A percentile compares a stretch with the other conserved stretches of the same genome.
phyloP scores from a whole-genome alignment of 2,113 vertebrate species.

The Struthidea cinerea region DNA sequence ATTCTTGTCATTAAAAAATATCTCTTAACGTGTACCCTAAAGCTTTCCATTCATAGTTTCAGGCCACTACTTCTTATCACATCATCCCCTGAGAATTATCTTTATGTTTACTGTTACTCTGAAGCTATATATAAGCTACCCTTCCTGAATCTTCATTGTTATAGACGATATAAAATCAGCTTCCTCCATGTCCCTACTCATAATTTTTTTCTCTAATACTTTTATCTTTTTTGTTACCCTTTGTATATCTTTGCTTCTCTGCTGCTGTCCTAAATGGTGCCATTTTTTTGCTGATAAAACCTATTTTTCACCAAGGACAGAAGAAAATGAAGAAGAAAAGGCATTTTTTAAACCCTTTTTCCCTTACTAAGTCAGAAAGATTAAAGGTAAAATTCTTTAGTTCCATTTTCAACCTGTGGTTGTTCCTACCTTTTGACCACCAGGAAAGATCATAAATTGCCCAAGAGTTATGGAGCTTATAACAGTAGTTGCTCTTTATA shows the following conservation, averaged over 20 bases:
- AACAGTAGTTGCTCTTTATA: neutral
- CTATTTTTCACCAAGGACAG: neutral
- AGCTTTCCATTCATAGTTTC: neutral
- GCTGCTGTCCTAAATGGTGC: neutral
- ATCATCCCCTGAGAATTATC: neutral
- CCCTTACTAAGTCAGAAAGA: neutral
- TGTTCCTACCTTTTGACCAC: neutral
- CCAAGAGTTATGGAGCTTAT: neutral
- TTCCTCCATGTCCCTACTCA: neutral
- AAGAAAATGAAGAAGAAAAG: neutral
- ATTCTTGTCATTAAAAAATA: neutral
- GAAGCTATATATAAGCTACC: neutral
- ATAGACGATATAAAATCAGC: neutral
- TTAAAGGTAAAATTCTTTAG: neutral
- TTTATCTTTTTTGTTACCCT: neutral
- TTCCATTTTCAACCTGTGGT: neutral
- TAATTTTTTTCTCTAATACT: neutral
- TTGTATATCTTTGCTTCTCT: neutral
- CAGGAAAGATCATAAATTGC: conserved; percentile 1
- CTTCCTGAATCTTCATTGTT: neutral
- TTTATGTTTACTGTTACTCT: neutral
- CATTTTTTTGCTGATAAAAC: neutral
- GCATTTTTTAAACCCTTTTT: neutral
- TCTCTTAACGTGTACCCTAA: neutral
- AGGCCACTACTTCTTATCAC: neutral